Base-by-base conservation (phyloP, 2,797 vertebrate species). In the Mergus octosetaceus region DNA sequence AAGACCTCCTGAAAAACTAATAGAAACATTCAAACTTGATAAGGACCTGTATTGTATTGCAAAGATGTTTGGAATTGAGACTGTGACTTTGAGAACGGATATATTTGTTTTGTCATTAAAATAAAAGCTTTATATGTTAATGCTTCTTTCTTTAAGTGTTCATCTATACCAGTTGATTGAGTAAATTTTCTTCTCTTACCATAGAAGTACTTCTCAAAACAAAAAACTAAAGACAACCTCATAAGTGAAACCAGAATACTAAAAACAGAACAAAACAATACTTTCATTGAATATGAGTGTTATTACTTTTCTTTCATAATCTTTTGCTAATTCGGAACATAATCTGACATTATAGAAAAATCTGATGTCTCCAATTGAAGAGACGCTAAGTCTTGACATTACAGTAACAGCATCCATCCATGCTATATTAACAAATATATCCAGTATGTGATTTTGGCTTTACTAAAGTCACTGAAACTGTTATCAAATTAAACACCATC, bases 61-160 rank as follows among this genome's bases (percentile, higher is more conserved):
- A n/a, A 16, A 78, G 61, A 17, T 54, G 11, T 34, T 72, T 60
- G 43, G 75, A 60, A 75, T n/a, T 39, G 65, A 51, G 61, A 27
- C 0, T 0, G 4, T 74, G 22, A 1, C 16, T 83, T 83, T 81
- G 57, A 68, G 39, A 58, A 4, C 18, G 10, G 36, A 39, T 57
- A 3, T 5, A 62, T 20, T 71, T 54, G 14, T 27, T 49, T 85
- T 54, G 34, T 47, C 30, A 28, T 82, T 65, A 57, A 51, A 94
- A 60, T 87, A 17, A 25, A 77, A 82, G 51, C 47, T 30, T 36
- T 45, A 27, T 19, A 16, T 16, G 43, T 32, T 24, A 54, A 51
- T 62, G 41, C 11, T 79, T 68, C 30, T 77, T 7, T 32, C 8
- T 66, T 70, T 66, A 17, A 2, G 61, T 86, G 27, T 27, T 66